A percentile compares a stretch with the other conserved stretches of the same genome.
Evolutionary conservation across 2,888 invertebrate genomes (phyloP).

Genomic region (Pandemis heparana): DNA sequence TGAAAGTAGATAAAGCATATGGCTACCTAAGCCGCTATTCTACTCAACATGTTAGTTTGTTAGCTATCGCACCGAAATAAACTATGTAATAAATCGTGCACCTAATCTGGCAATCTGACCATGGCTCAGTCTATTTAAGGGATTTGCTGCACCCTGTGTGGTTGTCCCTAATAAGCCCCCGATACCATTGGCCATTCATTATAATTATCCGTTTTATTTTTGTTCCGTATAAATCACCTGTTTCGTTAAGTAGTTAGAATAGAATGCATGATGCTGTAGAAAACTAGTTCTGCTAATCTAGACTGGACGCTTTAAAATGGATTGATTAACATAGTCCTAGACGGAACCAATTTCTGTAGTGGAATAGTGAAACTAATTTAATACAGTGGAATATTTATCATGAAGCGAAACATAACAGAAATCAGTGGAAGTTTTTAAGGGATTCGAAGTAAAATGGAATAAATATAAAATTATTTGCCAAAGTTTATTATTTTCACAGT

Average conservation of each 20-base stretch:
- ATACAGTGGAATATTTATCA: too few species aligned
- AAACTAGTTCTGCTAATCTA: too few species aligned
- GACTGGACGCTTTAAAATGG: too few species aligned
- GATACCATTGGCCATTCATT: conserved; percentile 27
- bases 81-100: conserved; percentile 42
- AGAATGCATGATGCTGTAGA: too few species aligned
- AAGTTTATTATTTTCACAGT: too few species aligned
- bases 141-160: conserved; percentile 43
- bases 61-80: conserved; percentile 36
- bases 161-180: conserved; percentile 38
- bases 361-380: too few species aligned
- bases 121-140: conserved; percentile 36
- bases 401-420: too few species aligned
- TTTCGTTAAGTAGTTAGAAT: not conserved
- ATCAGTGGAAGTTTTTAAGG: too few species aligned
- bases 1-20: conserved; percentile 13
- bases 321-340: too few species aligned
- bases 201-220: conserved; percentile 24
- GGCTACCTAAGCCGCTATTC: conserved; percentile 3
- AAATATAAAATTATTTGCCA: too few species aligned
- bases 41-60: conserved; percentile 17
- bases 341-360: too few species aligned
- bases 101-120: conserved; percentile 43
- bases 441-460: too few species aligned
- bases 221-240: conserved; percentile 1